Evolutionary conservation across 2,888 invertebrate genomes (phyloP), one percentile per base, ranked within the genome.

Genomic region (Philopedon plagiatum): DNA sequence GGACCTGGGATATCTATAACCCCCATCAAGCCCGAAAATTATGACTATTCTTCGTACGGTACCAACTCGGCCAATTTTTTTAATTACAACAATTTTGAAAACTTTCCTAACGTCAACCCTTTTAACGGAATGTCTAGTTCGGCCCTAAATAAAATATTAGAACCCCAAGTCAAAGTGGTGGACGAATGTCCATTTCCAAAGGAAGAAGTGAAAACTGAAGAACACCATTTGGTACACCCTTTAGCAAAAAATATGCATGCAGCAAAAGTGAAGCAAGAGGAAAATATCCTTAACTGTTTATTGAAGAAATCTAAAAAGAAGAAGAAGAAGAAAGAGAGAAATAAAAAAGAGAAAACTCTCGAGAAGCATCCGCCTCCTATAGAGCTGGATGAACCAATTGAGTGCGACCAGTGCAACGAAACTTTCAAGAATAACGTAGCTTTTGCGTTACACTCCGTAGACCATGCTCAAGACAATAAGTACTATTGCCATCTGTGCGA

Each of bases 401-500:
- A 82, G 37, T 85, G 85, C 74, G 82, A 83, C 39, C 73, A 80
- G 21, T 85, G 85, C 71, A 81, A 83, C 58, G 76, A 77, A 51
- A 81, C 80, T 1, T 85, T 82, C 67, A 81, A 80, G 41, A 82
- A 82, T 56, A 82, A 82, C 49, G 77, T 84, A 1, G 82, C 79
- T 0, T 84, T 80, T 68, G 83, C 82, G 0, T 72, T 83, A 15
- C 84, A 84, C 64, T 82, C 83, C 11, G 79, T 81, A 32, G 75
- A 72, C 9, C 84, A 84, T 71, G 79, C 78, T 58, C 73, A 78
- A 7, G 83, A 84, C 57, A 75, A 79, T 15, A 80, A 81, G 64
- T 82, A 82, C 58, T 76, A 78, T 57, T 84, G 84, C 63, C 83
- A 83, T 68, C 75, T 83, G 62, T 84, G 84, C 69, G 80, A 82